Conservation (phyloP, 2,888 invertebrate genomes). For the Silvanus unidentatus region DNA sequence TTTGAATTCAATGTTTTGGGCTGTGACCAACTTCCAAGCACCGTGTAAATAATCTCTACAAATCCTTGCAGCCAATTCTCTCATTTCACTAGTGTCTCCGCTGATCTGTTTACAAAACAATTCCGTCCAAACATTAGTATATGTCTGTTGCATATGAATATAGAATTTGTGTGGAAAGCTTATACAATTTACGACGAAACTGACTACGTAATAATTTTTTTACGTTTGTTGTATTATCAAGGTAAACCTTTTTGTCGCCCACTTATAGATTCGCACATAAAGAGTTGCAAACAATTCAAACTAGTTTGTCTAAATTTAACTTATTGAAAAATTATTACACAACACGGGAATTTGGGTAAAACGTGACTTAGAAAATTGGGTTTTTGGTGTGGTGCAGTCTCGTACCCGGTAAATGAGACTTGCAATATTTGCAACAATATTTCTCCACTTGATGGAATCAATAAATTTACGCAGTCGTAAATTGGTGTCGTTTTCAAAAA, state of each 20-base stretch:
- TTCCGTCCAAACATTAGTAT: conserved; percentile 17
- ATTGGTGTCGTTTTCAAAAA: neutral
- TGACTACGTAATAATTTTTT: no score
- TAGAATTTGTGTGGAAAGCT: no score
- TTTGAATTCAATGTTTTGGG: conserved; percentile 71
- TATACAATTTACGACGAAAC: no score
- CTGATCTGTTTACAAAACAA: conserved; percentile 52
- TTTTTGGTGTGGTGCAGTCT: no score
- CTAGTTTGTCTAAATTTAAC: neutral
- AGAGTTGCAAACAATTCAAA: neutral
- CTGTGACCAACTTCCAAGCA: conserved; percentile 79
- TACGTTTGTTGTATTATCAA: no score
- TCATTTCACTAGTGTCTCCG: conserved; percentile 67
- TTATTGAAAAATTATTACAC: neutral
- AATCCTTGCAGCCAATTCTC: conserved; percentile 75
- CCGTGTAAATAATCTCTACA: conserved; percentile 87
- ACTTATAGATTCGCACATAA: no score
- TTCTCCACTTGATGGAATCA: conserved; percentile 12
- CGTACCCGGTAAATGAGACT: no score
- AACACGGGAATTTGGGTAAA: neutral
- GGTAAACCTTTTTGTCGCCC: no score
- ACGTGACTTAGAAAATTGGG: no score
- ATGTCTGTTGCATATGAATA: conserved; percentile 1
- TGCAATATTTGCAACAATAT: no score
- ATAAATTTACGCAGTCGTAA: conserved; percentile 25